Percentiles rank a stretch among this genome's conserved stretches.
phyloP scores from a whole-genome alignment of 1,140 invertebrate genomes.

The Drosophila nasuta region DNA sequence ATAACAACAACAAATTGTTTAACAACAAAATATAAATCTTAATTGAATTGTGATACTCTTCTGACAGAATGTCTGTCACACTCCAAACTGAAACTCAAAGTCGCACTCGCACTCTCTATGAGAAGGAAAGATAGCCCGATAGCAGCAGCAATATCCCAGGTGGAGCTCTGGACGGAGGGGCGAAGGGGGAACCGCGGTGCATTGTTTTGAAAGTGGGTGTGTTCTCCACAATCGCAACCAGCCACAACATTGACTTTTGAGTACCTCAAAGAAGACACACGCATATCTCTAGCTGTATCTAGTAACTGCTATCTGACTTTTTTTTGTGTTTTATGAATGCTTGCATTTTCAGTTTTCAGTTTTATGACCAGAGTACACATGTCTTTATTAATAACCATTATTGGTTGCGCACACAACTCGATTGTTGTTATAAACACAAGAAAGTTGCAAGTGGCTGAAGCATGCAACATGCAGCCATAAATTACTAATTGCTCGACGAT shows the following conservation, averaged over 20 bases:
- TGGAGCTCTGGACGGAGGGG: slow-evolving; percentile 25
- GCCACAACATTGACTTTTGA: slow-evolving; percentile 51
- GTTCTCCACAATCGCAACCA: slow-evolving; percentile 55
- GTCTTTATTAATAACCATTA: slow-evolving; percentile 79
- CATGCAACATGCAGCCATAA: slow-evolving; percentile 39
- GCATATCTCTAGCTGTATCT: slow-evolving; percentile 3
- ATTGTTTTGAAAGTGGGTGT: slow-evolving; percentile 73
- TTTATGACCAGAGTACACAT: slow-evolving; percentile 72
- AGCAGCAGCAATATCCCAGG: slow-evolving; percentile 24
- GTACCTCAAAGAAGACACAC: slow-evolving; percentile 41
- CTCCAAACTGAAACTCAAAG: background rate
- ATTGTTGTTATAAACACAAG: slow-evolving; percentile 45
- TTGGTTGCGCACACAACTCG: slow-evolving; percentile 53
- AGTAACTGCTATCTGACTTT: slow-evolving; percentile 23
- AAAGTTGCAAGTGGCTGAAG: slow-evolving; percentile 33
- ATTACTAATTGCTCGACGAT: slow-evolving; percentile 44
- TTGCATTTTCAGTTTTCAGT: slow-evolving; percentile 71
- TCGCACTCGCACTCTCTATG: background rate
- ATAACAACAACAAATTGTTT: slow-evolving; percentile 75
- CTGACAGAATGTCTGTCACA: slow-evolving; percentile 49
- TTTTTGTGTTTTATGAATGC: slow-evolving; percentile 54
- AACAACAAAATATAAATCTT: slow-evolving; percentile 83
- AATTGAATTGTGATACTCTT: slow-evolving; percentile 80
- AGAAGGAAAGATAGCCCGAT: background rate
- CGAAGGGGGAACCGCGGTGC: slow-evolving; percentile 7